Percentiles rank a stretch among this genome's conserved stretches.
phyloP scores from a whole-genome alignment of 1,140 invertebrate species.

The Hyphantria cunea region DNA sequence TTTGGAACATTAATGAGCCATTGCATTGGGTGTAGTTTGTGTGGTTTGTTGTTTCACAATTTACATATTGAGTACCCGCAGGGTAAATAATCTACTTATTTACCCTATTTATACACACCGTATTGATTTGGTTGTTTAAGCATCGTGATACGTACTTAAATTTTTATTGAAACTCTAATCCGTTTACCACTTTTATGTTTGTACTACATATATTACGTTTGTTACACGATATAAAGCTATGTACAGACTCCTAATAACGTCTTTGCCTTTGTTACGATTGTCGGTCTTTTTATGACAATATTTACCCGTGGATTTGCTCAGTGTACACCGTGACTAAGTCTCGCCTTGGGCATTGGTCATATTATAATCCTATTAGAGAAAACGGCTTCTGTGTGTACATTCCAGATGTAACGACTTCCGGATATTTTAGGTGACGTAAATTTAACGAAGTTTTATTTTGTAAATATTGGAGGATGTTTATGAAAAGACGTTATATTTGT shows the following conservation, averaged over 20 bases:
- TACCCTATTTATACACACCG: conserved; percentile 21
- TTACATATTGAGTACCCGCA: conserved; percentile 45
- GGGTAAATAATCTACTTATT: conserved; percentile 18
- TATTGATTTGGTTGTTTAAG: conserved; percentile 15
- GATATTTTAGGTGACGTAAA: not conserved
- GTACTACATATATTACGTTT: conserved; percentile 5
- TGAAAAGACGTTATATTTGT: not conserved
- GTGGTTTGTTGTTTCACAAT: conserved; percentile 43
- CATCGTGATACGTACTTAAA: conserved; percentile 30
- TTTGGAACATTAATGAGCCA: conserved; percentile 30
- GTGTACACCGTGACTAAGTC: conserved; percentile 47
- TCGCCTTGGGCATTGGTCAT: conserved; percentile 26
- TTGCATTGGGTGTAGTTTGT: conserved; percentile 13
- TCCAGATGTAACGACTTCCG: conserved; percentile 2
- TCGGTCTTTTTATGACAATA: conserved; percentile 49
- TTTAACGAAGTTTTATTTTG: not conserved
- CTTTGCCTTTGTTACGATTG: conserved; percentile 27
- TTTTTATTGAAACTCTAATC: conserved; percentile 18
- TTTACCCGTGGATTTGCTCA: conserved; percentile 50
- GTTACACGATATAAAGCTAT: conserved; percentile 25
- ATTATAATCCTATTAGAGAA: conserved; percentile 26
- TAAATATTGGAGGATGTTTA: not conserved
- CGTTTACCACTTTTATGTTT: conserved; percentile 8
- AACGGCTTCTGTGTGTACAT: conserved; percentile 11
- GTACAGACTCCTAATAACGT: conserved; percentile 1